Evolutionary conservation across 2,113 vertebrate species (phyloP), one percentile per base, ranked within the genome.

Genomic region (Plecturocebus donacophilus): DNA sequence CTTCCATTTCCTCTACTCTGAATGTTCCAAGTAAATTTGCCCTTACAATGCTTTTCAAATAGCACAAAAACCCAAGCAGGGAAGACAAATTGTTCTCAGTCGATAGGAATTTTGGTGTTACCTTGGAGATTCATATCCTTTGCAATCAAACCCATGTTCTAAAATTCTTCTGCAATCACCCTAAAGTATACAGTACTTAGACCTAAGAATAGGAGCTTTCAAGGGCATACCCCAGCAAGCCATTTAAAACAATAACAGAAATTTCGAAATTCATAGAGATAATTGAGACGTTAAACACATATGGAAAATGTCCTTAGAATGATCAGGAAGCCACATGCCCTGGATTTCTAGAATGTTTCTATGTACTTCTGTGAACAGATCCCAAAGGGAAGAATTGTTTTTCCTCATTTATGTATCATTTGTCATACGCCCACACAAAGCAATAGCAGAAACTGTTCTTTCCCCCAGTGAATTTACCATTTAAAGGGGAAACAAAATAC

Each of bases 401-500:
- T 96, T 90, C 76, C 52, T 96, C 84, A 58, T 96, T 96, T 88
- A 54, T 58, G 61, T 92, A 35, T 97, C 76, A 94, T 97, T 94
- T 96, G 87, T 89, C 95, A 92, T 10, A 93, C 52, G 16, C 90
- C 96, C 85, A 97, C 88, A 83, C 58, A 68, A 90, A 92, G 80
- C 93, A 79, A 87, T 14, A 91, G 42, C 38, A 96, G 92, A 68
- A 79, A 92, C 35, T 87, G 79, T 92, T 96, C 96, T 68, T 77
- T 88, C 42, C 66, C 66, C 38, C 32, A 76, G 58, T 45, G 87
- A 87, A 90, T 95, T 97, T 94, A 90, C 84, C 56, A 93, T 96
- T 87, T 93, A 96, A 85, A 97, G 71, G 70, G 58, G 70, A 97
- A 97, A 92, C 94, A 96, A 83, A 97, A 88, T 71, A 94, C 70